Conservation (phyloP, 2,888 invertebrate genomes). For the Osmoderma eremita region DNA sequence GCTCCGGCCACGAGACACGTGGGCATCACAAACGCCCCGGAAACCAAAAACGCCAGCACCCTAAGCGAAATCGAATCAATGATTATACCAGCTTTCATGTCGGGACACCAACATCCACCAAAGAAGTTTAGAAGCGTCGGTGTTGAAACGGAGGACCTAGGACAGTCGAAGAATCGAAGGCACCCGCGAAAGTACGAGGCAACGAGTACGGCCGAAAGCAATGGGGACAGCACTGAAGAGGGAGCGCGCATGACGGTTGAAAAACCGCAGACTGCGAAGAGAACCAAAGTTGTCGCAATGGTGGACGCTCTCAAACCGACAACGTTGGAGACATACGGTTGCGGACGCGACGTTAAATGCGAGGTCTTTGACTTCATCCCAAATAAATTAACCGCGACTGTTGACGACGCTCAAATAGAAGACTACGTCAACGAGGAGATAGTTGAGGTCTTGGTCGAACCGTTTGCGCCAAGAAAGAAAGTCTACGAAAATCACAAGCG, state of each 20-base stretch:
- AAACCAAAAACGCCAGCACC: constrained; percentile 11
- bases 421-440: background rate
- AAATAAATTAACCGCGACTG: background rate
- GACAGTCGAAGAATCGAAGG: background rate
- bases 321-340: background rate
- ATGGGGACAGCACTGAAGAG: background rate
- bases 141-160: background rate
- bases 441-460: background rate
- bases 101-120: background rate
- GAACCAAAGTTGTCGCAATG: background rate
- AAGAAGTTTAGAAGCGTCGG: background rate
- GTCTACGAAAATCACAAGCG: background rate
- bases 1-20: constrained; percentile 2
- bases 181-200: background rate
- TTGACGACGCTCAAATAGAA: background rate
- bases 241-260: background rate
- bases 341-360: background rate
- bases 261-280: background rate
- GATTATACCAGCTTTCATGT: background rate
- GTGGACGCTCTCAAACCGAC: background rate
- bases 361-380: constrained; percentile 8
- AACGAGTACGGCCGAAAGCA: background rate
- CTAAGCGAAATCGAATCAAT: constrained; percentile 1
- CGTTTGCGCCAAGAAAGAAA: background rate
- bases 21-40: background rate